phyloP scores from a whole-genome alignment of 64 coral and sea anemone genomes.

The Actinia equina region DNA sequence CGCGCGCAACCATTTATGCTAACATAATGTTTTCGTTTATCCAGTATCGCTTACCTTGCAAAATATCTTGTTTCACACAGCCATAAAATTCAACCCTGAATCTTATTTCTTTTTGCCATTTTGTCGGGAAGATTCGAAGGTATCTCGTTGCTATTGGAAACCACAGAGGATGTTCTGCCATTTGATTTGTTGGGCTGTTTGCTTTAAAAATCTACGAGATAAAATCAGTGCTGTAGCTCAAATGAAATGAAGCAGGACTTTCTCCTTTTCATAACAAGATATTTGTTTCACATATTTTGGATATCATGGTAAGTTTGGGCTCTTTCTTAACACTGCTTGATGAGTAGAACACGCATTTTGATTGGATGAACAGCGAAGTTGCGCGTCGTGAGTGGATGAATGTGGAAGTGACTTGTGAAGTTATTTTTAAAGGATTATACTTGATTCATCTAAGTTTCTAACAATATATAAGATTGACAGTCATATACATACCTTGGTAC shows the following conservation, averaged over 20 bases:
- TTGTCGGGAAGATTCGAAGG: background rate
- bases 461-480: background rate
- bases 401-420: too few relatives aligned
- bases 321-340: too few relatives aligned
- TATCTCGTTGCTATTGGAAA: background rate
- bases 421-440: too few relatives aligned
- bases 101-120: background rate
- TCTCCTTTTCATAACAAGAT: too few relatives aligned
- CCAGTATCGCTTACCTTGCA: background rate
- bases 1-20: background rate
- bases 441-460: too few relatives aligned
- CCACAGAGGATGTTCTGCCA: background rate
- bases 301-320: too few relatives aligned
- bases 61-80: background rate
- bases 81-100: slow-evolving; percentile 5
- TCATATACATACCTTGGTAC: background rate
- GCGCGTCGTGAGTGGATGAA: too few relatives aligned
- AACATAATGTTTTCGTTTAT: background rate
- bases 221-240: background rate
- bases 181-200: background rate
- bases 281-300: too few relatives aligned
- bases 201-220: background rate
- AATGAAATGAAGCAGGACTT: too few relatives aligned
- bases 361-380: too few relatives aligned
- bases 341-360: too few relatives aligned